Percentiles rank a stretch among this genome's conserved stretches.
phyloP scores from a whole-genome alignment of 2,888 invertebrate species.

The Spatulosminthurus flaviceps region DNA sequence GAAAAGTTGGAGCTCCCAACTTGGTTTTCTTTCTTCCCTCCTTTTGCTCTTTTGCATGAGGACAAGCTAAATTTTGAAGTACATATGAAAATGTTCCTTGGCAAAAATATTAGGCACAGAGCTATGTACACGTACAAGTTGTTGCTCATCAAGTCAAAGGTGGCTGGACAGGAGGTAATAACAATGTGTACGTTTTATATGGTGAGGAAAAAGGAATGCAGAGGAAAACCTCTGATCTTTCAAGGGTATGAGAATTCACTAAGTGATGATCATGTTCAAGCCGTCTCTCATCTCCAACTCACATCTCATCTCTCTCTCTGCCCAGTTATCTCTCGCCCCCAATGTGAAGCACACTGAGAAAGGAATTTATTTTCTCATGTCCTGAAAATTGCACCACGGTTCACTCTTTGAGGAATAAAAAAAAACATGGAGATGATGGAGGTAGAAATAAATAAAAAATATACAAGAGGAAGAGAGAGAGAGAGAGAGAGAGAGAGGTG shows the following conservation, averaged over 20 bases:
- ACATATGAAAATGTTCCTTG: too few relatives aligned
- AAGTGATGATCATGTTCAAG: slow-evolving; percentile 38
- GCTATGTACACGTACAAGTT: slow-evolving; percentile 26
- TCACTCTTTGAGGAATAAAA: slow-evolving; percentile 3
- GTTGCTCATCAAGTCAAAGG: slow-evolving; percentile 26
- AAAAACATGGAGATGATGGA: too few relatives aligned
- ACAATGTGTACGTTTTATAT: slow-evolving; percentile 29
- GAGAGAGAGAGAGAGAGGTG: slow-evolving; percentile 2
- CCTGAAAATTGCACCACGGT: slow-evolving; percentile 29
- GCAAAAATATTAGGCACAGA: too few relatives aligned
- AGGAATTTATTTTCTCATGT: slow-evolving; percentile 13
- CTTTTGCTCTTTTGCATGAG: too few relatives aligned
- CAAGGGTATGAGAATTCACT: slow-evolving; percentile 26
- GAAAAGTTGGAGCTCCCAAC: too few relatives aligned
- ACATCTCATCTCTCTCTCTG: slow-evolving; percentile 26
- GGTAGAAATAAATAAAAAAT: not conserved
- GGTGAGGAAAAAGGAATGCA: slow-evolving; percentile 31
- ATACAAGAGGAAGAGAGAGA: not conserved
- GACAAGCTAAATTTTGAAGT: too few relatives aligned
- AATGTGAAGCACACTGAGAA: slow-evolving; percentile 13
- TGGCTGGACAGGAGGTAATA: slow-evolving; percentile 26
- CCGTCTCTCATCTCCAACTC: slow-evolving; percentile 42
- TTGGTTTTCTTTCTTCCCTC: too few relatives aligned
- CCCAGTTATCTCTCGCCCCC: slow-evolving; percentile 18
- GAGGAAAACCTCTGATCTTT: slow-evolving; percentile 24